These are phyloP conservation scores for Chlorops oryzae DNA, from an alignment of 1,140 invertebrate species.

Conservation along the genomic window DNA sequence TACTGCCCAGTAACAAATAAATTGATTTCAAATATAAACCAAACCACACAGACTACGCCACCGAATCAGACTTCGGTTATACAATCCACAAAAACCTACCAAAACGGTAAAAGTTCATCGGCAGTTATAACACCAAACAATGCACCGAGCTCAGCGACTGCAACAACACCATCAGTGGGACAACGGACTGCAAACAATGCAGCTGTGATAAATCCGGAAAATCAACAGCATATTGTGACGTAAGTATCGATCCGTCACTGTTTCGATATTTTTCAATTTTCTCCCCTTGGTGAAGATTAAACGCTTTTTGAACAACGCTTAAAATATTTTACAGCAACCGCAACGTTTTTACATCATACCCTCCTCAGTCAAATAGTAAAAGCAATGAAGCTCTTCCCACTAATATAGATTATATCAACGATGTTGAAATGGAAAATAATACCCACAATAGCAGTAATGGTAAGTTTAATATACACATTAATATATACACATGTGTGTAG, in stretches of 20 bases:
- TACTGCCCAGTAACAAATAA: too few relatives aligned
- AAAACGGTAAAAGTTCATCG: conserved; percentile 50
- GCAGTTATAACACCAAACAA: conserved; percentile 24
- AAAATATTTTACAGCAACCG: too few relatives aligned
- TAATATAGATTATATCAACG: conserved; percentile 25
- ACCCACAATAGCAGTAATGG: conserved; percentile 40
- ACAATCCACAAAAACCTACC: conserved; percentile 64
- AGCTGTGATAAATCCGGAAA: conserved; percentile 49
- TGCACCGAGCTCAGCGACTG: conserved; percentile 22
- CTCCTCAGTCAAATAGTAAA: too few relatives aligned
- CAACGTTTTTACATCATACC: too few relatives aligned
- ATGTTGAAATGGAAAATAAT: conserved; percentile 47
- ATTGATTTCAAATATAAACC: too few relatives aligned
- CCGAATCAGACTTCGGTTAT: conserved; percentile 63
- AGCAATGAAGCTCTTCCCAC: too few relatives aligned
- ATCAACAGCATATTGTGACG: conserved; percentile 24
- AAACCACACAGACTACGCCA: conserved; percentile 40
- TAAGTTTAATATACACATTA: conserved; percentile 17
- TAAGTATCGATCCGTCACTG: too few relatives aligned
- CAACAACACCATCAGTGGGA: conserved; percentile 32
- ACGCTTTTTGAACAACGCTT: too few relatives aligned
- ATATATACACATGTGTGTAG: neutral
- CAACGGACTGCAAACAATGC: conserved; percentile 49
- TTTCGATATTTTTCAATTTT: too few relatives aligned
- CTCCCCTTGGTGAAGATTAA: too few relatives aligned